Percentiles rank a stretch among this genome's conserved stretches.
Evolutionary conservation across 1,140 invertebrate species (phyloP).

Genomic region (Bombus terrestris): DNA sequence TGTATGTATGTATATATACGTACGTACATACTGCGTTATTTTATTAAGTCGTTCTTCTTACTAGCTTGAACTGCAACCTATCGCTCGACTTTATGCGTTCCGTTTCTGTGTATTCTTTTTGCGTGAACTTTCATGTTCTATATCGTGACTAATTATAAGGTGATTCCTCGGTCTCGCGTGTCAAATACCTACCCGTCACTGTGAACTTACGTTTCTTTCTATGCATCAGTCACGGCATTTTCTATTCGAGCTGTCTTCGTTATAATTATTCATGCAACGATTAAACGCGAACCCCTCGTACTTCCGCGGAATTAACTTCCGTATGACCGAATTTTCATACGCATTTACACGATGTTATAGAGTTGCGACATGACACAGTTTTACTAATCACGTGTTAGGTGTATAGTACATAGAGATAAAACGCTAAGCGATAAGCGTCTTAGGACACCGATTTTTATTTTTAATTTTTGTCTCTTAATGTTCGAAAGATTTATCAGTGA

Average conservation of each 20-base stretch:
- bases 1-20: neutral
- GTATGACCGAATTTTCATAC: neutral
- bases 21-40: too few species aligned
- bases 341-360: neutral
- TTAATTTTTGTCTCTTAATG: too few species aligned
- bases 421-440: too few species aligned
- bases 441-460: too few species aligned
- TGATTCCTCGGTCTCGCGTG: constrained; percentile 64
- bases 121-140: constrained; percentile 60
- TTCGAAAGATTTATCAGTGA: too few species aligned
- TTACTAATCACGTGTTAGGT: accelerated
- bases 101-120: neutral
- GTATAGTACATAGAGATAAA: too few species aligned
- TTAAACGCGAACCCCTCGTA: neutral
- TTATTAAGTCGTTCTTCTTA: neutral
- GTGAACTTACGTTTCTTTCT: constrained; percentile 29
- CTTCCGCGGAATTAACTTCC: neutral
- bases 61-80: neutral
- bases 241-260: neutral
- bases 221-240: neutral
- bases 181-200: constrained; percentile 52
- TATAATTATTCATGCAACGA: neutral
- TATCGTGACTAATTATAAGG: constrained; percentile 73
- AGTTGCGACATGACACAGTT: neutral
- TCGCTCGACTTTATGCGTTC: constrained; percentile 45